Evolutionary conservation across 2,113 vertebrate species (phyloP).

Genomic region (Turdus rufiventris): DNA sequence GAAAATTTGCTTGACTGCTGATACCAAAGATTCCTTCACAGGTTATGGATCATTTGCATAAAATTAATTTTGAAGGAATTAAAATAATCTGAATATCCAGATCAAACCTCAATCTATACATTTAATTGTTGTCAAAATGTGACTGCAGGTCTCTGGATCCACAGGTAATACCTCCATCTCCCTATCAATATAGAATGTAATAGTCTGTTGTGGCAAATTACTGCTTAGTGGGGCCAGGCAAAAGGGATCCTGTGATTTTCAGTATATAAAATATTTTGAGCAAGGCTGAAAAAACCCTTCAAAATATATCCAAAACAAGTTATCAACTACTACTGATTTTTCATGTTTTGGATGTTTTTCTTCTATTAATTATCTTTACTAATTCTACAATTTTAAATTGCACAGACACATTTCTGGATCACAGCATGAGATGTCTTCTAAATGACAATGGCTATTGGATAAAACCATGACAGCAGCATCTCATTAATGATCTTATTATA

Average conservation of each 20-base stretch:
- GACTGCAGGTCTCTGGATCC: neutral
- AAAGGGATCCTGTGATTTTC: neutral
- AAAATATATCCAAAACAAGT: neutral
- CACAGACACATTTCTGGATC: neutral
- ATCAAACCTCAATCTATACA: neutral
- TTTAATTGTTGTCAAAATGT: neutral
- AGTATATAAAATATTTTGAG: neutral
- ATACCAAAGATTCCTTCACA: neutral
- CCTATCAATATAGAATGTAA: fast-evolving
- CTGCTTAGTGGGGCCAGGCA: neutral
- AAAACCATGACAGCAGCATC: neutral
- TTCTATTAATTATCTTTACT: neutral
- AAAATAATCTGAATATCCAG: neutral
- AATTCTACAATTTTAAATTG: neutral
- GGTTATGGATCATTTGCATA: neutral
- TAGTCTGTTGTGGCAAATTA: neutral
- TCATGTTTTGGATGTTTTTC: neutral
- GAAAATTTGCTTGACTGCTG: neutral
- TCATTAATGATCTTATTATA: neutral
- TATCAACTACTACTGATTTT: neutral
- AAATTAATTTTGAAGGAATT: neutral
- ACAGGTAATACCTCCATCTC: neutral
- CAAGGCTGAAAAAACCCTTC: neutral
- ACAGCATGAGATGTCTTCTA: neutral
- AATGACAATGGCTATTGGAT: neutral